These are phyloP conservation scores for Euwallacea fornicatus DNA, from an alignment of 1,140 invertebrate species.

Conservation along the genomic window DNA sequence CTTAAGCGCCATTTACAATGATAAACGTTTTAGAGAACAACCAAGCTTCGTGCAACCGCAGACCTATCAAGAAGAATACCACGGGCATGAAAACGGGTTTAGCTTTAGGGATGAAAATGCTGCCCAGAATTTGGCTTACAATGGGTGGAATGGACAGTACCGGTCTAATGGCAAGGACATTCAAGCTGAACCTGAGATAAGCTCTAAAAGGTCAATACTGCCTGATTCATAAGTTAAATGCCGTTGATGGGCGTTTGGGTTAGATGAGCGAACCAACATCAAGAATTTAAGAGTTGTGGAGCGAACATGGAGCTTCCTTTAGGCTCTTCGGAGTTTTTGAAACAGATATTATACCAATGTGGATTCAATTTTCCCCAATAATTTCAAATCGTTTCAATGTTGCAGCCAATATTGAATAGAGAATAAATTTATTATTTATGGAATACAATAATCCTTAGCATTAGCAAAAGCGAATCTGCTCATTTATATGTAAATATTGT, in stretches of 20 bases:
- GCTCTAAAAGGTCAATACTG: constrained; percentile 51
- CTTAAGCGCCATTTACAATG: constrained; percentile 37
- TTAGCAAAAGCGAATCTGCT: neutral
- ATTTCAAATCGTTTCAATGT: too few species aligned
- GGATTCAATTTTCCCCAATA: too few species aligned
- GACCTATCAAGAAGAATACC: constrained; percentile 33
- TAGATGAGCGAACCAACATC: too few species aligned
- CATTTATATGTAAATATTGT: too few species aligned
- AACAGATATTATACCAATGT: too few species aligned
- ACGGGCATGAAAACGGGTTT: constrained; percentile 51
- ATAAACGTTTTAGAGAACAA: constrained; percentile 43
- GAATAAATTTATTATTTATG: too few species aligned
- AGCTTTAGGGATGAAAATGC: constrained; percentile 68
- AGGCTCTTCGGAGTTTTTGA: too few species aligned
- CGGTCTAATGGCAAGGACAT: constrained; percentile 54
- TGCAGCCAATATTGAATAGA: too few species aligned
- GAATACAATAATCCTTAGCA: neutral
- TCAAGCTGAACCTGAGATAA: constrained; percentile 42
- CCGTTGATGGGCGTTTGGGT: too few species aligned
- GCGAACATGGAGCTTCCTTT: too few species aligned
- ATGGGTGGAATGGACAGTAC: constrained; percentile 54
- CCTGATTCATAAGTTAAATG: constrained; percentile 47
- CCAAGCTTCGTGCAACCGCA: constrained; percentile 50
- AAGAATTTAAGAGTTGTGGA: too few species aligned
- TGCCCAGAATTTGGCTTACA: constrained; percentile 71